Percentiles rank a stretch among this genome's conserved stretches.
Conservation (phyloP, 2,888 invertebrate species). For the Hemaris fuciformis region DNA sequence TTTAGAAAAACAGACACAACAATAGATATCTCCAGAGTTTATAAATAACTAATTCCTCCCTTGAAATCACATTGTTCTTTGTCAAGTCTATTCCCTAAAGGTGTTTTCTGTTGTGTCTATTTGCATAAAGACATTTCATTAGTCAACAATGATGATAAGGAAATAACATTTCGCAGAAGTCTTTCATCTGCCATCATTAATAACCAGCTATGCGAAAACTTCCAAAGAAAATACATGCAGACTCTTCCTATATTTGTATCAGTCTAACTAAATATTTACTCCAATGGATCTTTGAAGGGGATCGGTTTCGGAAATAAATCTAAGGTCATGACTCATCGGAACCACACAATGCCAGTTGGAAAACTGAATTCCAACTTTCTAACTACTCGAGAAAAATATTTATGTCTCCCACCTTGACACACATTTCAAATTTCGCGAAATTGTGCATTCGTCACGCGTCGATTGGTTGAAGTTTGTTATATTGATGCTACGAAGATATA, state of each 20-base stretch:
- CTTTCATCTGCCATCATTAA: constrained; percentile 10
- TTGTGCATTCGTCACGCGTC: constrained; percentile 37
- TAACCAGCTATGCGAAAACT: constrained; percentile 23
- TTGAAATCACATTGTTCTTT: not conserved
- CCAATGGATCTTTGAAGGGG: constrained; percentile 27
- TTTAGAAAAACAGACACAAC: not conserved
- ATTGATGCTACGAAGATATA: constrained; percentile 62
- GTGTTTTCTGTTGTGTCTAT: not conserved
- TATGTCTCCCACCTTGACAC: constrained; percentile 54
- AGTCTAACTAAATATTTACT: constrained; percentile 39
- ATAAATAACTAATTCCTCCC: not conserved
- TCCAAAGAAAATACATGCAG: constrained; percentile 41
- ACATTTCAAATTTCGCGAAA: constrained; percentile 42
- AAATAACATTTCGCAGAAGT: constrained; percentile 3
- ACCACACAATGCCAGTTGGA: constrained; percentile 2
- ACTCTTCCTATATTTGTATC: constrained; percentile 39
- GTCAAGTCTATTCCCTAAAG: not conserved
- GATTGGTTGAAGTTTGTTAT: constrained; percentile 46
- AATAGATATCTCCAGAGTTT: not conserved
- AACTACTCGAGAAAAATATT: constrained; percentile 16
- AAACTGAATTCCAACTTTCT: constrained; percentile 3
- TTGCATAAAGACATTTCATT: not conserved
- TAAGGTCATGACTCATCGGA: constrained; percentile 21
- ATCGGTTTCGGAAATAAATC: constrained; percentile 26
- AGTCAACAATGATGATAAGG: not conserved